These are phyloP conservation scores for Sitobion miscanthi DNA, from an alignment of 1,140 invertebrate genomes.

Conservation along the genomic window DNA sequence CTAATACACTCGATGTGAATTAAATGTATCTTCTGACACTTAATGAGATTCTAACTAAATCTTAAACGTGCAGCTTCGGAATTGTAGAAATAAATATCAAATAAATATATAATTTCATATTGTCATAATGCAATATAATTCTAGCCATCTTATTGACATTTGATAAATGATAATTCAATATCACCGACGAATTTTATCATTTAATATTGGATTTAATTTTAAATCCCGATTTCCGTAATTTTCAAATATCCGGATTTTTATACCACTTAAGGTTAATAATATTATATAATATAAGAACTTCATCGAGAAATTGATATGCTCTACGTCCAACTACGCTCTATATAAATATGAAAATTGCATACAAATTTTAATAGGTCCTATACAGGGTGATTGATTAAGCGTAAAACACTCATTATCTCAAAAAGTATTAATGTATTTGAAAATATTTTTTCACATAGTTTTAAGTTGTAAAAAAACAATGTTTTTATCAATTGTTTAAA, in stretches of 20 bases:
- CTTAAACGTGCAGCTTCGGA: background rate
- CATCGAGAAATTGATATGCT: background rate
- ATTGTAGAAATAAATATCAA: background rate
- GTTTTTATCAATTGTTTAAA: no score
- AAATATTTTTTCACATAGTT: no score
- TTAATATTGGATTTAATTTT: background rate
- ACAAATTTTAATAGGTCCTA: background rate
- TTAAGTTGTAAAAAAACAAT: no score
- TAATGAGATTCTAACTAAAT: background rate
- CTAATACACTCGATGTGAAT: background rate
- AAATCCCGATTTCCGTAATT: background rate
- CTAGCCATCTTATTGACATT: background rate
- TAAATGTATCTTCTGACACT: background rate
- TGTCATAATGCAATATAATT: background rate
- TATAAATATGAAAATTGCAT: background rate
- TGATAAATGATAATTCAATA: background rate
- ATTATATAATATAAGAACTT: background rate
- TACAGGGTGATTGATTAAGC: no score
- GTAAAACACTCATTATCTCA: no score
- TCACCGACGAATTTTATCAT: background rate
- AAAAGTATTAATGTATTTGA: no score
- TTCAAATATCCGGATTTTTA: background rate
- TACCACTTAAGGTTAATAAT: background rate
- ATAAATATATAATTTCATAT: background rate
- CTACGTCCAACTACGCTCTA: background rate